Evolutionary conservation across 2,113 vertebrate genomes (phyloP).

Genomic region (Macaca nemestrina): DNA sequence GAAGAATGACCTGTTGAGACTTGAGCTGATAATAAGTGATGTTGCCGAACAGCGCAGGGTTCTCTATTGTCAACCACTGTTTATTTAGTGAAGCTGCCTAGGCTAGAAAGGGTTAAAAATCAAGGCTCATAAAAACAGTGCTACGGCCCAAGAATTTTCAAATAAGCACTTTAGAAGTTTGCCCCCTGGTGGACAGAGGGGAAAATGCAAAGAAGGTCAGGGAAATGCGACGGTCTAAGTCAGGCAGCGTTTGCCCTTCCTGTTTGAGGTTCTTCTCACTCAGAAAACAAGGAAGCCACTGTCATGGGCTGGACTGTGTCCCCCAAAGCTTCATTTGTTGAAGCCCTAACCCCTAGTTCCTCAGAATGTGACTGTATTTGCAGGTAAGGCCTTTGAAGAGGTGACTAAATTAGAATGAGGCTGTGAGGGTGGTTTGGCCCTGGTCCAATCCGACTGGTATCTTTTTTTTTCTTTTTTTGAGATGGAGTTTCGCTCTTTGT

Average conservation of each 20-base stretch:
- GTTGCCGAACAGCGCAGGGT: background rate
- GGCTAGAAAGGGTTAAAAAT: background rate
- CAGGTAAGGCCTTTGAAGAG: background rate
- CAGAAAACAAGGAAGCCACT: background rate
- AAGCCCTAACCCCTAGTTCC: background rate
- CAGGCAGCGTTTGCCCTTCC: background rate
- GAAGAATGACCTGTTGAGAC: background rate
- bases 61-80: background rate
- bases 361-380: background rate
- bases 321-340: background rate
- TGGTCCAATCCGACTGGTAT: background rate
- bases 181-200: conserved; percentile 59
- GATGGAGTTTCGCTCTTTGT: too few species aligned
- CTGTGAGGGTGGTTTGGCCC: too few species aligned
- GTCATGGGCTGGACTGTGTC: too few species aligned
- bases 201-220: background rate
- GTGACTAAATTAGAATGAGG: background rate
- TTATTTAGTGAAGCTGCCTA: background rate
- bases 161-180: conserved; percentile 4
- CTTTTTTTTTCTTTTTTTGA: too few species aligned
- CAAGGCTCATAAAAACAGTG: background rate
- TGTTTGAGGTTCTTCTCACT: background rate
- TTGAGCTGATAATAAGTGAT: background rate
- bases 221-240: accelerated
- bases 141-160: background rate